Evolutionary conservation across 2,888 invertebrate genomes (phyloP), one percentile per base, ranked within the genome.

Genomic region (Anthoptus insignis): DNA sequence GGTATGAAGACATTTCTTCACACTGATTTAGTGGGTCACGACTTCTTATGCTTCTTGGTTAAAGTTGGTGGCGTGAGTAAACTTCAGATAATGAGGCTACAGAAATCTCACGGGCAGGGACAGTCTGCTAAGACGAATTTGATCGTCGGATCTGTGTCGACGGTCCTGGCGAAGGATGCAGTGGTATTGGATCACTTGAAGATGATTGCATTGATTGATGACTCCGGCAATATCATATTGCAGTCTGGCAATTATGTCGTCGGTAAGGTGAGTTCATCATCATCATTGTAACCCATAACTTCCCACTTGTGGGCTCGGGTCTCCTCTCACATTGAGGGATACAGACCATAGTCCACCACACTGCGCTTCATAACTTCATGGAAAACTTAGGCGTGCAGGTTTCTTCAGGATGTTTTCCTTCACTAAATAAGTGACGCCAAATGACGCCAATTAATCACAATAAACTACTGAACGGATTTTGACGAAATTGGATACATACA

Each of bases 21-120:
- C 57, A 95, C 95, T n/a, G 98, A 99, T 89, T 89, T 98, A 57
- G 96, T 97, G 37, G 97, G 97, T 0, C 97, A 98, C 82, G 95
- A 95, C 71, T 98, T 96, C 80, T 85, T 99, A 11, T 98, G 98
- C 79, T 98, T 97, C 81, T 93, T 94, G 67, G 93, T 95, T 58
- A 95, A 94, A 72, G 80, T 83, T 1, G 80, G 73, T 4, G 82
- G 86, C 2, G 80, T 84, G 0, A 87, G 85, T 45, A 95, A 95
- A 76, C 87, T 98, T 5, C 95, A 95, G 79, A 95, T 96, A 68
- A 94, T 96, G 8, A 93, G 96, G 74, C 85, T 97, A 34, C 96
- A 96, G 75, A 95, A 95, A 72, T 94, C 95, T 0, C 95, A 95
- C 73, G 89, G 90, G 1, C 85, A 86, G 1, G 87, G 88, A 0